Evolutionary conservation across 2,797 vertebrate genomes (phyloP), one percentile per base, ranked within the genome.

Genomic region (Lacerta bilineata): DNA sequence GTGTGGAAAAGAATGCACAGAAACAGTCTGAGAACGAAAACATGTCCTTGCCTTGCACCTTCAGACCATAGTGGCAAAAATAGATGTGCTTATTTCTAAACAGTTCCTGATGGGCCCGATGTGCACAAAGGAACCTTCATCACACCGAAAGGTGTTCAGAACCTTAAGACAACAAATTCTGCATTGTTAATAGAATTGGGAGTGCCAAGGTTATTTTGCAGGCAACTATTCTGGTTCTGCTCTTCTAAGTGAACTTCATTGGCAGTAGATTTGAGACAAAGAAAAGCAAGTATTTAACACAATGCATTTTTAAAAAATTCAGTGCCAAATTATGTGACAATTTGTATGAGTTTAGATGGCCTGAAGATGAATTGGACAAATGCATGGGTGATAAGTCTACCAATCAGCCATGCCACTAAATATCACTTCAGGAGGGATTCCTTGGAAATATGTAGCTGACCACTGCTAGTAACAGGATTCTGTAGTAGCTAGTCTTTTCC

Each of bases 71-170:
- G 25, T 33, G 61, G 61, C 17, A 77, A 33, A 76, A 83, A 83
- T 78, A 8, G 27, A 59, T 59, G 36, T 61, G 20, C 72, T 83
- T 36, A 81, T 88, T 93, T 88, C 8, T n/a, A 33, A 86, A 84
- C 75, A 25, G 76, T 91, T 92, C 89, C 61, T 87, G 43, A 81
- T 46, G 83, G 25, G 77, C 29, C 5, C 36, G 69, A 80, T 33
- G 20, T 84, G 80, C 78, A 59, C 68, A 83, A 83, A 75, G 25
- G 23, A 68, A 5, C 25, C 8, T 71, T 89, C 84, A 83, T 81
- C 89, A 83, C 25, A 27, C 75, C 74, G 11, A 86, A 68, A 91
- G 43, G 41, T 5, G 33, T 59, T 80, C 27, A 89, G 41, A 79
- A 17, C 43, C 71, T 88, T 88, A 86, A 85, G 79, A 79, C 8